These are phyloP conservation scores for Drosophila multiciliata DNA, from an alignment of 2,888 invertebrate genomes.

Conservation along the genomic window DNA sequence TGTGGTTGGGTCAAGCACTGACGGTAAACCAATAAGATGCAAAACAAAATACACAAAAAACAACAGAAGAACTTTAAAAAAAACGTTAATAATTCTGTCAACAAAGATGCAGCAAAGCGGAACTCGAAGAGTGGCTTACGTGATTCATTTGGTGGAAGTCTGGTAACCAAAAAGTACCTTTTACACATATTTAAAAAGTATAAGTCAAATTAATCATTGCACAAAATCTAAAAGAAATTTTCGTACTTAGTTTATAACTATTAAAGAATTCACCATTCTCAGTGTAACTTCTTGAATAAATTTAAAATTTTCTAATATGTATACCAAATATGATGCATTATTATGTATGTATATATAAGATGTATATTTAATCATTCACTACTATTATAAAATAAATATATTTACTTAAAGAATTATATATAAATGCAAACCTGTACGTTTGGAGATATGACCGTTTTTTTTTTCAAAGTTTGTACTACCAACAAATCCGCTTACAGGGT, in stretches of 20 bases:
- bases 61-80: conserved; percentile 22
- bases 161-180: background rate
- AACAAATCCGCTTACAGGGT: conserved; percentile 17
- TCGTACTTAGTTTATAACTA: no score
- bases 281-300: background rate
- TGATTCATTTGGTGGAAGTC: background rate
- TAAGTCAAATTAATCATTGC: background rate
- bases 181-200: background rate
- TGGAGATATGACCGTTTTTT: background rate
- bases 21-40: conserved; percentile 62
- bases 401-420: background rate
- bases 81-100: conserved; percentile 28
- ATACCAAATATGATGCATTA: background rate
- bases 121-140: conserved; percentile 13
- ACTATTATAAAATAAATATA: background rate
- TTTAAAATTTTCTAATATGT: background rate
- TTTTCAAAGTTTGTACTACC: background rate
- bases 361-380: no score
- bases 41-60: conserved; percentile 17
- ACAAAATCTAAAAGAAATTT: background rate
- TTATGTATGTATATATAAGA: background rate
- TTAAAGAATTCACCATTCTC: background rate
- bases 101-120: background rate
- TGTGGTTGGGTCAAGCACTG: conserved; percentile 49
- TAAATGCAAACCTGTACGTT: background rate